Base-by-base conservation (phyloP, 2,113 vertebrate species). In the Gasterosteus aculeatus region DNA sequence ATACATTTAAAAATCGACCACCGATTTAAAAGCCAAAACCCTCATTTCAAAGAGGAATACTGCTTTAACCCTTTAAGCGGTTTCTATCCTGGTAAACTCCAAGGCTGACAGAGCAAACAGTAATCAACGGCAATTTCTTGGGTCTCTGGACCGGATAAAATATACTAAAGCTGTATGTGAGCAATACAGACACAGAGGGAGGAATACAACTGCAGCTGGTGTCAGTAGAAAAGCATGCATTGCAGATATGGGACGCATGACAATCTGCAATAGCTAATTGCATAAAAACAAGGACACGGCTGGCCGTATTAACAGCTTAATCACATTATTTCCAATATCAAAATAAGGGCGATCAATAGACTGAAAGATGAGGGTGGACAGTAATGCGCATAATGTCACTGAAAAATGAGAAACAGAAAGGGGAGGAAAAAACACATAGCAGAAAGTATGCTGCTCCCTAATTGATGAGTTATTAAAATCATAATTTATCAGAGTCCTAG, bases 391-490 rank as follows among this genome's bases (percentile, higher is more conserved):
- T 69, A 31, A 68, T 72, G 35, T 51, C 41, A 42, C 53, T 80
- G 67, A 81, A 77, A 85, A 83, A 78, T 78, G 69, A 61, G 54
- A 69, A 85, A 63, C 69, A 74, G 62, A 56, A 70, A 39, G 57
- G 71, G 31, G 33, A 70, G 74, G 67, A 80, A 68, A 84, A 77
- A 65, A 76, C 69, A 56, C 51, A 59, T n/a, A 59, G 65, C 53
- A 76, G 58, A 76, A 82, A 60, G 75, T 57, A 78, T 64, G 68
- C 71, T 60, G 71, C 64, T 58, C 69, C 83, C 87, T 90, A 92
- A 93, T 86, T 91, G 82, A 87, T 82, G 88, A 85, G 79, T 85
- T 88, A 83, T 91, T 90, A 88, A 89, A 91, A 88, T 89, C 51
- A 80, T 89, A 72, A 92, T 88, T 89, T 91, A 83, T 85, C 65